Conservation (phyloP, 2,113 vertebrate genomes). For the Corythornis madagascariensis region DNA sequence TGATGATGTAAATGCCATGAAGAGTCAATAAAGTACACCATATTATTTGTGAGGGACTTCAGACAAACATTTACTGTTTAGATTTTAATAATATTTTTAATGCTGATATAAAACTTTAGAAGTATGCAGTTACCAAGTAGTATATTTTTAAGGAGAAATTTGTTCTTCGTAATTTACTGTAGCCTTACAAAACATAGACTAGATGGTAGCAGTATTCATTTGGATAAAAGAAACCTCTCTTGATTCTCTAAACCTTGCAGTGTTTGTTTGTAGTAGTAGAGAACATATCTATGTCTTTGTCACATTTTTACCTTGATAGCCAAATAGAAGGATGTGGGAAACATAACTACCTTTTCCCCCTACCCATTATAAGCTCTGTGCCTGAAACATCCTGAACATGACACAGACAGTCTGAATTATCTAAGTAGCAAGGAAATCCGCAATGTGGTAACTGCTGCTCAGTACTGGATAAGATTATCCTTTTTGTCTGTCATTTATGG, state of each 20-base stretch:
- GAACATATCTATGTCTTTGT: neutral
- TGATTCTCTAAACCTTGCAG: neutral
- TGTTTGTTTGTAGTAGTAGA: neutral
- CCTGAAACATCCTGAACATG: neutral
- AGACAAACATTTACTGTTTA: neutral
- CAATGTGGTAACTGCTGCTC: neutral
- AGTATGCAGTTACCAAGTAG: neutral
- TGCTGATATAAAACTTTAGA: neutral
- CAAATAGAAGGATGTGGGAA: neutral
- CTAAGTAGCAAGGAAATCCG: neutral
- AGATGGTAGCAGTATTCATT: neutral
- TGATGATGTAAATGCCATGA: slow-evolving; percentile 15
- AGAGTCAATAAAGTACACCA: neutral
- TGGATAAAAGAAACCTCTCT: neutral
- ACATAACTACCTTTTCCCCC: rapidly evolving
- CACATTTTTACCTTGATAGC: neutral
- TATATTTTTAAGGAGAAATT: neutral
- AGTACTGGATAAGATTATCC: neutral
- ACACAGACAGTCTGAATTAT: neutral
- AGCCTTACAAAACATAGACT: neutral
- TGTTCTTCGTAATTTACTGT: neutral
- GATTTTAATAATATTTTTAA: neutral
- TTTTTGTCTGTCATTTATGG: neutral
- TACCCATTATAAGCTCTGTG: neutral
- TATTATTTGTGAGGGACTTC: neutral